A percentile compares a stretch with the other conserved stretches of the same genome.
Evolutionary conservation across 1,140 invertebrate genomes (phyloP).

Genomic region (Centruroides sculpturatus): DNA sequence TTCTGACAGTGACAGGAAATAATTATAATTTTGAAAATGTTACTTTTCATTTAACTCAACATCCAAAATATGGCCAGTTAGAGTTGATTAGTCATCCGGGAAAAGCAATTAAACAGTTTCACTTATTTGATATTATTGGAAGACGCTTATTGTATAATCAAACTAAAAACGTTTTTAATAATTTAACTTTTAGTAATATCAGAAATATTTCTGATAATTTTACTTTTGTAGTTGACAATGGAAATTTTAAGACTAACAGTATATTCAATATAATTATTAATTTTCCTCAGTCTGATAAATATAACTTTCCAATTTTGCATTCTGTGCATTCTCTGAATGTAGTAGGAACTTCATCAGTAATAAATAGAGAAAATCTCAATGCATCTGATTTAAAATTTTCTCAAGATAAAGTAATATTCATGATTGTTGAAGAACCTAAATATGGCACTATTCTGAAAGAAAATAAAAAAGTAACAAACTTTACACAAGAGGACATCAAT

Average conservation of each 20-base stretch:
- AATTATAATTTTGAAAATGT: too few relatives aligned
- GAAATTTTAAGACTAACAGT: neutral
- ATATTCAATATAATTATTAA: too few relatives aligned
- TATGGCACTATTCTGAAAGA: conserved; percentile 1
- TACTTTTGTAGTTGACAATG: conserved; percentile 6
- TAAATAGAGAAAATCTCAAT: neutral
- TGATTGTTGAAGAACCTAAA: conserved; percentile 1
- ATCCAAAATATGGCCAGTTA: neutral
- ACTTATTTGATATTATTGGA: neutral
- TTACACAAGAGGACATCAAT: conserved; percentile 9
- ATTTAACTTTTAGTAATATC: too few relatives aligned
- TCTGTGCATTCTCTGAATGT: neutral
- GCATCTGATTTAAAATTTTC: neutral
- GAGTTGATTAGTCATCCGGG: neutral
- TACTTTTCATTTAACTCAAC: neutral
- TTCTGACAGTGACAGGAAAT: too few relatives aligned
- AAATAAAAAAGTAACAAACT: neutral
- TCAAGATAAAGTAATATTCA: neutral
- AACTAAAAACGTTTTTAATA: neutral
- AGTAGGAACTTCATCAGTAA: neutral
- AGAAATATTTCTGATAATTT: conserved; percentile 2
- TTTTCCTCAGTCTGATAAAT: too few relatives aligned
- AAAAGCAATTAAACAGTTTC: neutral
- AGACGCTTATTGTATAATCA: neutral
- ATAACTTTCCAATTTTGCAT: neutral